Evolutionary conservation across 2,113 vertebrate species (phyloP).

Genomic region (Sturnus vulgaris): DNA sequence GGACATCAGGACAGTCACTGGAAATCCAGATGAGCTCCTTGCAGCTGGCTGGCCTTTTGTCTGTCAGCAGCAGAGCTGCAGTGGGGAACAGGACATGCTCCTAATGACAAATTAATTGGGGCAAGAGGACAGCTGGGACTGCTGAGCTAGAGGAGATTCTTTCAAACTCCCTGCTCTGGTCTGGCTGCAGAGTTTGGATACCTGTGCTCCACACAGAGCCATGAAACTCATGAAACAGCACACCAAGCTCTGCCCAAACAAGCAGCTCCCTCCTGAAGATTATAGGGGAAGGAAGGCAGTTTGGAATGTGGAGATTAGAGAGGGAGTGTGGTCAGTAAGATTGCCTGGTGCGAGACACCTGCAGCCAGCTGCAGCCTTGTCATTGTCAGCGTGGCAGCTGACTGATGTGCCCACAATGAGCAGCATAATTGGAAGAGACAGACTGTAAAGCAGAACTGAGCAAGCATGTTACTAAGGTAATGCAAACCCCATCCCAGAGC

Average conservation of each 20-base stretch:
- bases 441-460: not conserved
- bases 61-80: not conserved
- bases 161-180: not conserved
- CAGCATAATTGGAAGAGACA: not conserved
- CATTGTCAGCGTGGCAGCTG: not conserved
- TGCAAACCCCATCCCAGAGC: not conserved
- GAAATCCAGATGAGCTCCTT: not conserved
- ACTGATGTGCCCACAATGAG: conserved; percentile 1
- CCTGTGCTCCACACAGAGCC: not conserved
- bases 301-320: conserved; percentile 12
- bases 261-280: not conserved
- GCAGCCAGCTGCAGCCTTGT: not conserved
- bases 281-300: not conserved
- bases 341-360: not conserved
- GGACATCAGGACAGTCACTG: not conserved
- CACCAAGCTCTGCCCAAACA: not conserved
- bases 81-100: not conserved
- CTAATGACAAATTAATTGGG: not conserved
- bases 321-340: not conserved
- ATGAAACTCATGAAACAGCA: not conserved
- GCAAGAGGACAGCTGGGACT: not conserved
- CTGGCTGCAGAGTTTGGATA: not conserved
- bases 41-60: not conserved
- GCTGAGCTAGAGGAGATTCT: not conserved
- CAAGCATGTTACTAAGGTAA: not conserved